Base-by-base conservation (phyloP, 1,140 invertebrate genomes). In the Drosophila ananassae region DNA sequence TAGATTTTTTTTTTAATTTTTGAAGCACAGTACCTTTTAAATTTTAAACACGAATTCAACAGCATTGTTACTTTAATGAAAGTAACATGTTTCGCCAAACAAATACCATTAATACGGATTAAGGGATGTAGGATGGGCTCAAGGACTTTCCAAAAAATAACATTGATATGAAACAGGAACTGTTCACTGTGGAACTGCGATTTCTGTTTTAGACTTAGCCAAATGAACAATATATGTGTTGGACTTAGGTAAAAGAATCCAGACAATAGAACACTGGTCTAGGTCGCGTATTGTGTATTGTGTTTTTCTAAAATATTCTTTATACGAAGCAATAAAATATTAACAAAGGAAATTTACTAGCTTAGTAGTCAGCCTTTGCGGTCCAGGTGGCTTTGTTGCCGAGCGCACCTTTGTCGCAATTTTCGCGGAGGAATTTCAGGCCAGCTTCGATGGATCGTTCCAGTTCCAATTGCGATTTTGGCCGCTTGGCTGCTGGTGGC, bases 381-480 rank as follows among this genome's bases (percentile, higher is more conserved):
- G 84, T 79, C 91, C 91, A 92, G 22, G 71, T 90, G 21, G 71
- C 82, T 24, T 92, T 92, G 13, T 75, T 90, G 22, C 68, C 64
- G 12, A 79, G 73, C 54, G 93, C 93, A 50, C 93, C 93, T 54
- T 93, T 92, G 77, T 95, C 94, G 48, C 93, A 93, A 77, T 94
- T 93, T 59, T 94, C 73, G 74, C 96, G 93, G 47, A 96, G 92
- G 84, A 93, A 96, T 77, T 93, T 94, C 3, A 96, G 91, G 9
- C 96, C 96, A 58, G 94, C 95, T 57, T 93, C 93, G 80, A 95
- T 95, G 2, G 94, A 94, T 46, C 94, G 94, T 73, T 93, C 93
- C 17, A 95, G 90, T 62, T 94, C 92, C 3, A 85, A 75, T 21
- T 75, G 59, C 0, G 72, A 77, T 50, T 77, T 85, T 6, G 52